Conservation (phyloP, 2,797 vertebrate species). For the Acipenser transmontanus region DNA sequence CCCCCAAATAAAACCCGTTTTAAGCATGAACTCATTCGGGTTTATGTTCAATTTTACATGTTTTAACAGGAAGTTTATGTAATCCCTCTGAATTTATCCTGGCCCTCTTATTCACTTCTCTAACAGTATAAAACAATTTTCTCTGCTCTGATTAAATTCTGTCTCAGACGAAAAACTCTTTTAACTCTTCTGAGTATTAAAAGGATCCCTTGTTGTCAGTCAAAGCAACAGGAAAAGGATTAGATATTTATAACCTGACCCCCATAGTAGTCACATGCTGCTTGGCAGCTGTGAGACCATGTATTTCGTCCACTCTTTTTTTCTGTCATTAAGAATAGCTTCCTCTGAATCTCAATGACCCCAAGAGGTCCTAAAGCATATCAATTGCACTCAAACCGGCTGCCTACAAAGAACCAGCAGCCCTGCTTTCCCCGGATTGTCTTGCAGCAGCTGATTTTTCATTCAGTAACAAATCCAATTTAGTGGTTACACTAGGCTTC, state of each 20-base stretch:
- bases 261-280: slow-evolving; percentile 65
- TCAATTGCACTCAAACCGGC: slow-evolving; percentile 76
- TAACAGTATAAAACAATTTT: slow-evolving; percentile 5
- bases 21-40: too few species aligned
- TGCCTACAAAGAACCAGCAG: slow-evolving; percentile 71
- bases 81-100: background rate
- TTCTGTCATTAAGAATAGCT: slow-evolving; percentile 63
- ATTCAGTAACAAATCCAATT: slow-evolving; percentile 87
- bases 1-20: too few species aligned
- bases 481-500: slow-evolving; percentile 68
- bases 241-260: slow-evolving; percentile 67
- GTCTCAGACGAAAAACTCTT: slow-evolving; percentile 23
- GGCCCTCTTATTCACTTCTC: background rate
- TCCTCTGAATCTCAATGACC: slow-evolving; percentile 80
- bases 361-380: slow-evolving; percentile 71
- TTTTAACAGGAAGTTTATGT: too few species aligned
- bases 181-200: slow-evolving; percentile 47
- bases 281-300: slow-evolving; percentile 69
- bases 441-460: slow-evolving; percentile 75
- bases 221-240: slow-evolving; percentile 66
- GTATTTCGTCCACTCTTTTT: slow-evolving; percentile 55
- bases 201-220: slow-evolving; percentile 63
- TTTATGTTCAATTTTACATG: too few species aligned
- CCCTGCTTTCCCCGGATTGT: slow-evolving; percentile 69
- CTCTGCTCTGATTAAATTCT: background rate